Evolutionary conservation across 2,797 vertebrate genomes (phyloP).

Genomic region (Mus minutoides): DNA sequence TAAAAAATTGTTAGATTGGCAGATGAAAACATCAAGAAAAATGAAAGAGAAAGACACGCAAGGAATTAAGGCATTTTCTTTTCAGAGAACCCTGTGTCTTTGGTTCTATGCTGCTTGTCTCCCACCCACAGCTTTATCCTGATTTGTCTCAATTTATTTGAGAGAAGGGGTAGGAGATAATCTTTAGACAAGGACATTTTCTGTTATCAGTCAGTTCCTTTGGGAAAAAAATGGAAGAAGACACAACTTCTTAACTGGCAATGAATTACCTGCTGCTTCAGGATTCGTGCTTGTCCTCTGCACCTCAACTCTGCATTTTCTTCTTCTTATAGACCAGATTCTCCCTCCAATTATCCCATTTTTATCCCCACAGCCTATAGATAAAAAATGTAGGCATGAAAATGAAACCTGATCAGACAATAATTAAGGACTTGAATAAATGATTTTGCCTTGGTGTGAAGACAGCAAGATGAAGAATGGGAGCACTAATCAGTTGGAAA

Average conservation of each 20-base stretch:
- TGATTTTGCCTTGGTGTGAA: background rate
- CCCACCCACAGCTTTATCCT: background rate
- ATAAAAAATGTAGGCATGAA: background rate
- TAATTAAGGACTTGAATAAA: slow-evolving; percentile 22
- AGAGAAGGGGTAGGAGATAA: background rate
- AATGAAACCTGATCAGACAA: background rate
- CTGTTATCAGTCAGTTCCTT: background rate
- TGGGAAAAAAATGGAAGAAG: background rate
- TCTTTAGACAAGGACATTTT: background rate
- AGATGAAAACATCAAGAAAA: background rate
- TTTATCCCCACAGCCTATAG: background rate
- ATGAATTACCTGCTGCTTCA: background rate
- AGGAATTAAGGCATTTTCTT: background rate
- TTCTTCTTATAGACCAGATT: background rate
- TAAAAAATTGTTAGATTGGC: background rate
- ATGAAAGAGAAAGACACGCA: background rate
- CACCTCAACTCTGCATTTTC: background rate
- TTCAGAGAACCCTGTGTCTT: background rate
- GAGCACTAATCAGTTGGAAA: background rate
- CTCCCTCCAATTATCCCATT: background rate
- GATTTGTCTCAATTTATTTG: background rate
- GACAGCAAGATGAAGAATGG: background rate
- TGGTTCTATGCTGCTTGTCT: background rate
- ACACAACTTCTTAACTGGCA: background rate
- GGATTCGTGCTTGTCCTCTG: background rate